Evolutionary conservation across 2,888 invertebrate genomes (phyloP).

Genomic region (Phengaris arion): DNA sequence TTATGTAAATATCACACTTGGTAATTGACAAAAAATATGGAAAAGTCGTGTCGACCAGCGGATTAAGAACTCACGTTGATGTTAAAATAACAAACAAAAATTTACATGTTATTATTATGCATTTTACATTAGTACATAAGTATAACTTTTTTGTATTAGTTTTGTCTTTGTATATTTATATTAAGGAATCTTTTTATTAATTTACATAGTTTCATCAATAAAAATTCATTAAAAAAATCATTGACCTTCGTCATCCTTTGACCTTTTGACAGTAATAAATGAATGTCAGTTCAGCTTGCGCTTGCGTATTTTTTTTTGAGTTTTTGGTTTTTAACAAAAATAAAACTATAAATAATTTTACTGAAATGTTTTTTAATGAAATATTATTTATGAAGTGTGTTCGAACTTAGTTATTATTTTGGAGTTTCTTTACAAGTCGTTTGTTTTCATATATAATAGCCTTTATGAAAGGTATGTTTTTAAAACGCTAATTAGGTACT

Average conservation of each 20-base stretch:
- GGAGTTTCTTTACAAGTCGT: no score
- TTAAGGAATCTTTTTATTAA: not conserved
- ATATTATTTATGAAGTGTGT: not conserved
- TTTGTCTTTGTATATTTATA: not conserved
- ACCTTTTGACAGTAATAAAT: slow-evolving; percentile 1
- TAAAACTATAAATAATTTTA: not conserved
- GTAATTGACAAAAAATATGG: slow-evolving; percentile 26
- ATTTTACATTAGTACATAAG: no score
- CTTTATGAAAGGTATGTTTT: no score
- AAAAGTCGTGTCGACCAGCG: slow-evolving; percentile 15
- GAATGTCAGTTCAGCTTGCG: slow-evolving; percentile 8
- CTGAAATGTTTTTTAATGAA: not conserved
- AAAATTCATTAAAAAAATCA: not conserved
- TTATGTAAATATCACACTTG: slow-evolving; percentile 28
- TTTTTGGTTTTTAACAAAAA: not conserved
- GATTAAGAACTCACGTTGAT: slow-evolving; percentile 8
- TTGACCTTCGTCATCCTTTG: slow-evolving; percentile 26
- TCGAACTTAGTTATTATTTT: no score
- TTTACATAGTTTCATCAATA: not conserved
- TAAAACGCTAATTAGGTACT: no score
- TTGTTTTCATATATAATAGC: no score
- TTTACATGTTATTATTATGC: not conserved
- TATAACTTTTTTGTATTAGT: not conserved
- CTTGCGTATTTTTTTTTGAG: slow-evolving; percentile 2
- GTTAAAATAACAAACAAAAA: not conserved